Evolutionary conservation across 2,888 invertebrate genomes (phyloP).

Genomic region (Melanostoma mellinum): DNA sequence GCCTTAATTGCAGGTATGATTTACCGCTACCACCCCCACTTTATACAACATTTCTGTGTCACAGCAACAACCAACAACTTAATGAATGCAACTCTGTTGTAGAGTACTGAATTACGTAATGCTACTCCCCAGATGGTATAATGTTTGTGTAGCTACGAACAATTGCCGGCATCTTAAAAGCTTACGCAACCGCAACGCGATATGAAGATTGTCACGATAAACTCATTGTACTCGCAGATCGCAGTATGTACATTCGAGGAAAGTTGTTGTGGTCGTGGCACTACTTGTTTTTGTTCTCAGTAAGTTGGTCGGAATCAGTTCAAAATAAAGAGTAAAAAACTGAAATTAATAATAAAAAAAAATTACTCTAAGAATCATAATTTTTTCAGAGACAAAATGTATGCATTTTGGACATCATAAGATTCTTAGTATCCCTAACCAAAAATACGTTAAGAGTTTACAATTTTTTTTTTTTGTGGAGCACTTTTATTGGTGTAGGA

Average conservation of each 20-base stretch:
- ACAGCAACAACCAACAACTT: conserved; percentile 17
- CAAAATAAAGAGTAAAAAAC: too few relatives aligned
- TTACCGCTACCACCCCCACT: conserved; percentile 29
- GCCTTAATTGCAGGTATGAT: conserved; percentile 53
- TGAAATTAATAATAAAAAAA: too few relatives aligned
- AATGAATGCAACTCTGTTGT: conserved; percentile 33
- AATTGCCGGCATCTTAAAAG: conserved; percentile 61
- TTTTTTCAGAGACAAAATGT: too few relatives aligned
- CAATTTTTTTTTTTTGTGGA: too few relatives aligned
- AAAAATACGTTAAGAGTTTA: too few relatives aligned
- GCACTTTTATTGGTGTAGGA: too few relatives aligned
- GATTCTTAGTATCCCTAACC: too few relatives aligned
- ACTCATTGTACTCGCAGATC: conserved; percentile 31
- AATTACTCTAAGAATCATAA: too few relatives aligned
- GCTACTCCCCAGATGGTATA: conserved; percentile 6
- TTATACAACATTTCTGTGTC: not conserved
- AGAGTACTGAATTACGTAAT: conserved; percentile 40
- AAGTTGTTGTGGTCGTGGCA: too few relatives aligned
- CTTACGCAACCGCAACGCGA: conserved; percentile 65
- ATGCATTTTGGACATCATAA: too few relatives aligned
- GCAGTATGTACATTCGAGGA: not conserved
- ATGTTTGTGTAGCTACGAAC: conserved; percentile 13
- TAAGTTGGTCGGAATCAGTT: too few relatives aligned
- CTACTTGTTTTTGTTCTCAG: too few relatives aligned
- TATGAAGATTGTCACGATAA: conserved; percentile 54